phyloP scores from a whole-genome alignment of 2,797 vertebrate species.

The Prunella strophiata region DNA sequence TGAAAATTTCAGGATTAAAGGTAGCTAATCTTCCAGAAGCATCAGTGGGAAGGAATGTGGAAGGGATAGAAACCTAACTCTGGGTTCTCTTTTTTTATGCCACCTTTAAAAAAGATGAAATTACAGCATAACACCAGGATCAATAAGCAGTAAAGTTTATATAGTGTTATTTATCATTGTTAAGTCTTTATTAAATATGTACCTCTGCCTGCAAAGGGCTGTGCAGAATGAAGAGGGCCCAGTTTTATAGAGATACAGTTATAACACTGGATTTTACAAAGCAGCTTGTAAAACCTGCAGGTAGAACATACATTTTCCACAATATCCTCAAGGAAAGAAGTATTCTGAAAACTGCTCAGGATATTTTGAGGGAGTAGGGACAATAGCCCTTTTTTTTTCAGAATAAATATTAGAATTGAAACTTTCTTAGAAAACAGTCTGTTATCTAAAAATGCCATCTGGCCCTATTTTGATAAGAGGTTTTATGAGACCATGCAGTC shows the following conservation, averaged over 20 bases:
- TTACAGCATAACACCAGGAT: neutral
- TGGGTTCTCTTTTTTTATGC: neutral
- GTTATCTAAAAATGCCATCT: neutral
- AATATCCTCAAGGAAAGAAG: neutral
- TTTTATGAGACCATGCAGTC: neutral
- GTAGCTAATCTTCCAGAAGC: neutral
- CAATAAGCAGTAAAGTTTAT: neutral
- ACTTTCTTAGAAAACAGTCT: neutral
- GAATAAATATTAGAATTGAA: neutral
- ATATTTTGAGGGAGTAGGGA: neutral
- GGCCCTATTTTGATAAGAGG: neutral
- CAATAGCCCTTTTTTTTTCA: neutral
- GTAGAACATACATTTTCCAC: neutral
- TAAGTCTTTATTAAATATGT: slow-evolving; percentile 4
- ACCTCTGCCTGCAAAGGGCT: neutral
- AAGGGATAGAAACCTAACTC: neutral
- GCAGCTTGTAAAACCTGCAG: neutral
- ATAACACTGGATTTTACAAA: neutral
- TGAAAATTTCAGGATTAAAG: slow-evolving; percentile 9
- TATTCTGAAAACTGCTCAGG: neutral
- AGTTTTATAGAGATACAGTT: neutral
- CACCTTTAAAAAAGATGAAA: neutral
- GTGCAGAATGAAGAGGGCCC: neutral
- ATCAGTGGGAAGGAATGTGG: neutral
- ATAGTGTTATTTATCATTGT: neutral